phyloP scores from a whole-genome alignment of 2,797 vertebrate genomes.

The Taeniopygia guttata region DNA sequence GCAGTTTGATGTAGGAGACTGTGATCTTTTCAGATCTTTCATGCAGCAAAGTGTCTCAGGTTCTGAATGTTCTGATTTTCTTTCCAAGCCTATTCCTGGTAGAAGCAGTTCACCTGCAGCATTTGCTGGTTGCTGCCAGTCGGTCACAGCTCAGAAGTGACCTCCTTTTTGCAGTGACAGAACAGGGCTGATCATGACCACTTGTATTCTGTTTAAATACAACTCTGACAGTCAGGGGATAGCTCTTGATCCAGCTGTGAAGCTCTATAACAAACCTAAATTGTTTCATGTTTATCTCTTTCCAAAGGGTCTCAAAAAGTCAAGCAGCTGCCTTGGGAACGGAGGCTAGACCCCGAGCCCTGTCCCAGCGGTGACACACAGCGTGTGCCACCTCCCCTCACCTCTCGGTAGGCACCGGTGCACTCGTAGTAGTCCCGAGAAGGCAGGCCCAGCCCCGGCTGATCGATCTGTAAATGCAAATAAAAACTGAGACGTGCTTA shows the following conservation, averaged over 20 bases:
- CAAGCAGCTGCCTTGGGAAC: neutral
- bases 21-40: neutral
- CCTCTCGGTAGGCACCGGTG: constrained; percentile 86
- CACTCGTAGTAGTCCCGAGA: constrained; percentile 92
- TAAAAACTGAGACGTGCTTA: neutral
- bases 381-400: constrained; percentile 43
- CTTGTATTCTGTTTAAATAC: neutral
- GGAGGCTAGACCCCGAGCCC: rapidly evolving
- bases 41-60: neutral
- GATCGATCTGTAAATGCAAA: constrained; percentile 84
- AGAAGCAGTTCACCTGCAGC: neutral
- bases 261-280: neutral
- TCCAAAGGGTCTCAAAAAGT: neutral
- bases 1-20: neutral
- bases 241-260: neutral
- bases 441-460: constrained; percentile 88
- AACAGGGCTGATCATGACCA: neutral
- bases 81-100: neutral
- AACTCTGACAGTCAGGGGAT: neutral
- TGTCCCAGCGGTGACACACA: no score
- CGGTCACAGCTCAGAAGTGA: neutral
- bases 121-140: neutral
- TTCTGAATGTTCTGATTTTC: neutral
- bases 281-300: neutral
- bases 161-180: neutral